Percentiles rank a stretch among this genome's conserved stretches.
These are phyloP conservation scores for Chelonia mydas DNA, from an alignment of 2,797 vertebrate species.

Conservation along the genomic window DNA sequence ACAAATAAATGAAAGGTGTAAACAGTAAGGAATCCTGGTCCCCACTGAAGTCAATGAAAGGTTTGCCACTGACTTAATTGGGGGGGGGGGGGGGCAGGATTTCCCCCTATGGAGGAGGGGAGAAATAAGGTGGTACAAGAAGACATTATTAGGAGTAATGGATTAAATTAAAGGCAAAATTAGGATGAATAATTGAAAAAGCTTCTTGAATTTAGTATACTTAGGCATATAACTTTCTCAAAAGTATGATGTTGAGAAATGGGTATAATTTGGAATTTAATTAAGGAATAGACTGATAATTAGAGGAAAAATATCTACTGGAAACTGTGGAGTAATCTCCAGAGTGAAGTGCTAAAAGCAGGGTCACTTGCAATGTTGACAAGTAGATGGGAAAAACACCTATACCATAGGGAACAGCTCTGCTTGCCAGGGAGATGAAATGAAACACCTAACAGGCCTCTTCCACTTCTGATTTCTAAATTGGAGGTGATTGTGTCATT, in stretches of 20 bases:
- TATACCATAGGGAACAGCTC: not conserved
- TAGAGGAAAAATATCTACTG: not conserved
- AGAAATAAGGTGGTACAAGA: rapidly evolving
- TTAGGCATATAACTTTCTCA: not conserved
- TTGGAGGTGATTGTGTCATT: not conserved
- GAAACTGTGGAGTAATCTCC: not conserved
- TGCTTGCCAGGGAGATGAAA: not conserved
- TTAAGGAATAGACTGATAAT: not conserved
- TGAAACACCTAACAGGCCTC: not conserved
- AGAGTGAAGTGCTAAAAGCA: not conserved
- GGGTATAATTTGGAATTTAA: not conserved
- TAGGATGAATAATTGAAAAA: not conserved
- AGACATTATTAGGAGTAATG: not conserved
- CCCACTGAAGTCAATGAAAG: rapidly evolving
- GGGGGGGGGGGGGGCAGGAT: rapidly evolving
- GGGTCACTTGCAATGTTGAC: not conserved
- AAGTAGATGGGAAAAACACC: not conserved
- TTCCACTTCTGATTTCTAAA: not conserved
- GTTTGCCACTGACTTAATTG: not conserved
- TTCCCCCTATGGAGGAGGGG: not conserved
- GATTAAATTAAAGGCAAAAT: not conserved
- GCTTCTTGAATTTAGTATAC: not conserved
- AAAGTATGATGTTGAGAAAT: not conserved
- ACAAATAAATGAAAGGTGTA: not conserved
- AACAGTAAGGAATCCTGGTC: not conserved